Evolutionary conservation across 2,797 vertebrate genomes (phyloP).

Genomic region (Heliangelus exortis): DNA sequence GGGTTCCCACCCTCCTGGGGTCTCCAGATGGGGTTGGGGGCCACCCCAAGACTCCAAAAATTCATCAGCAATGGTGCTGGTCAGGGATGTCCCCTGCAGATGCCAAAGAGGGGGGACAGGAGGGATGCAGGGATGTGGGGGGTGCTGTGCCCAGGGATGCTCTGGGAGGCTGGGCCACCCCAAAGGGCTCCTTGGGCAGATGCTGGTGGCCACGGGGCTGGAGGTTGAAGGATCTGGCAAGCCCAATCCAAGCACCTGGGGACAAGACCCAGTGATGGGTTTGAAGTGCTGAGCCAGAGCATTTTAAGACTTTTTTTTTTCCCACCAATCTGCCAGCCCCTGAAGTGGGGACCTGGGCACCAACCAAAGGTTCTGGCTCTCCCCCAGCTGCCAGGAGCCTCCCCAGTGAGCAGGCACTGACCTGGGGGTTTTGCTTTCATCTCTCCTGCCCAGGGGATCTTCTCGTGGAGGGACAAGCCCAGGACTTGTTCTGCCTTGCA

Average conservation of each 20-base stretch:
- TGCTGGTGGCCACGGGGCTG: neutral
- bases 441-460: neutral
- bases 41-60: neutral
- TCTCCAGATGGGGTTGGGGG: neutral
- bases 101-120: neutral
- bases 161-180: fast-evolving
- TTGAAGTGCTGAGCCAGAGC: neutral
- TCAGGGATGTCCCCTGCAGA: neutral
- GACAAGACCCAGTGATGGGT: neutral
- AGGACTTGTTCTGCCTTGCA: fast-evolving
- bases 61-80: fast-evolving
- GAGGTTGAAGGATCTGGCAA: neutral
- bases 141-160: neutral
- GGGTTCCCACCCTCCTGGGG: neutral
- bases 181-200: neutral
- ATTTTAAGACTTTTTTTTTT: slow-evolving; percentile 26
- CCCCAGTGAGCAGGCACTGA: neutral
- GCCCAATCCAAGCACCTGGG: neutral
- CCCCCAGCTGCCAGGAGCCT: slow-evolving; percentile 23
- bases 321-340: neutral
- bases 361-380: slow-evolving; percentile 35
- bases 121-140: fast-evolving
- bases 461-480: neutral
- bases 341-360: neutral
- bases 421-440: neutral